Base-by-base conservation (phyloP, 2,797 vertebrate genomes). In the Notolepis coatsorum region DNA sequence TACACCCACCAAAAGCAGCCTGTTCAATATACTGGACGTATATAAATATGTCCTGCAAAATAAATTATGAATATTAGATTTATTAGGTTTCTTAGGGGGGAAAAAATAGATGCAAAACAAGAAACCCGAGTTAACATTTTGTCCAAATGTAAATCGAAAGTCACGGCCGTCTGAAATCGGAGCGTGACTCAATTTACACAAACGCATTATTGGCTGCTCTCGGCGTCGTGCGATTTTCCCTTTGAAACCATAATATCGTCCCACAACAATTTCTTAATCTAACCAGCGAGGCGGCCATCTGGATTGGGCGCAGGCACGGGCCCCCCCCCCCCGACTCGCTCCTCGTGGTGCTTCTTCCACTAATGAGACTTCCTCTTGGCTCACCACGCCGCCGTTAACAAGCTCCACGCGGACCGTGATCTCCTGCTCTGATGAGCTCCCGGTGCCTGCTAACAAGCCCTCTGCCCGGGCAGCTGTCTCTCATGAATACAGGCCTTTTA, bases 361-460 rank as follows among this genome's bases (percentile, higher is more conserved):
- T 89, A 90, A 91, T 84, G 82, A 86, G 83, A 71, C 74, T 45
- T 69, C 65, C 76, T 75, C 65, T 72, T 77, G 81, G 75, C 81
- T n/a, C 60, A 65, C 43, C 15, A 27, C 35, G 62, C 69, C 31
- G 66, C 68, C 12, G 77, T 58, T 87, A 87, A 89, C 84, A 85
- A 84, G 87, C 80, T 54, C 24, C 58, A 68, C 74, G 80, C 82
- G 82, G 75, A 66, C 61, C 59, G 45, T 82, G 79, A 85, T 87
- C 81, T 77, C 48, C 72, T 72, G 66, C 82, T 71, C 73, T 73
- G 82, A 85, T 74, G 82, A 86, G 53, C 68, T 72, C 64, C 65
- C 62, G 65, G 49, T 74, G 59, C n/a, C n/a, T n/a, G n/a, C 74
- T 87, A 87, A 84, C 85, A 82, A 88, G 80, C 53, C 68, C 13